phyloP scores from a whole-genome alignment of 2,113 vertebrate genomes.

The Pelmatolapia mariae region DNA sequence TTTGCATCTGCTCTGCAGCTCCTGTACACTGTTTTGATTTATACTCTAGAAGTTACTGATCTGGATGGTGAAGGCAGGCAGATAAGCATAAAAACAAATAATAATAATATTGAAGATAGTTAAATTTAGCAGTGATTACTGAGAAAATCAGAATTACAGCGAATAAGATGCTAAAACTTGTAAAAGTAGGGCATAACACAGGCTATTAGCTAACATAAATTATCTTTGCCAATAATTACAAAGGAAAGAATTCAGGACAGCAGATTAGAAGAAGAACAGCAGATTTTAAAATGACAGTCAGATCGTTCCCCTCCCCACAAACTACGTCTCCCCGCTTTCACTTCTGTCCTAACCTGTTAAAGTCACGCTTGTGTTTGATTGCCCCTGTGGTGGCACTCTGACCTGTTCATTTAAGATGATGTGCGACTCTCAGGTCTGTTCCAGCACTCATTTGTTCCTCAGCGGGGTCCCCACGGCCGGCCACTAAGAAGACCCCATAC shows the following conservation, averaged over 20 bases:
- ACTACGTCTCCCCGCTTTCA: background rate
- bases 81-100: background rate
- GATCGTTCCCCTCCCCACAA: background rate
- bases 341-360: conserved; percentile 35
- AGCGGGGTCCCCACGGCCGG: conserved; percentile 32
- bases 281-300: background rate
- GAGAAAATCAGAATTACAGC: background rate
- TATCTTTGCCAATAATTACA: background rate
- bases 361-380: conserved; percentile 63
- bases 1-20: background rate
- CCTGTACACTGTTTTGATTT: background rate
- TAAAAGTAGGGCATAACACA: conserved; percentile 23
- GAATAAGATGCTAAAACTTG: conserved; percentile 5
- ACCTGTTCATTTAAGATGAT: conserved; percentile 76
- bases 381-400: conserved; percentile 59
- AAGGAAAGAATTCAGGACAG: background rate
- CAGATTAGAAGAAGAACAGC: conserved; percentile 3
- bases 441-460: conserved; percentile 61
- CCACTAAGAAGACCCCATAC: conserved; percentile 61
- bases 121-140: conserved; percentile 19
- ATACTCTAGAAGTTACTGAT: conserved; percentile 27
- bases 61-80: background rate
- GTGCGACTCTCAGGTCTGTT: conserved; percentile 64
- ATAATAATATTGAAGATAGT: background rate
- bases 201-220: conserved; percentile 7